Evolutionary conservation across 1,140 invertebrate species (phyloP).

Genomic region (Chironomus striatipennis): DNA sequence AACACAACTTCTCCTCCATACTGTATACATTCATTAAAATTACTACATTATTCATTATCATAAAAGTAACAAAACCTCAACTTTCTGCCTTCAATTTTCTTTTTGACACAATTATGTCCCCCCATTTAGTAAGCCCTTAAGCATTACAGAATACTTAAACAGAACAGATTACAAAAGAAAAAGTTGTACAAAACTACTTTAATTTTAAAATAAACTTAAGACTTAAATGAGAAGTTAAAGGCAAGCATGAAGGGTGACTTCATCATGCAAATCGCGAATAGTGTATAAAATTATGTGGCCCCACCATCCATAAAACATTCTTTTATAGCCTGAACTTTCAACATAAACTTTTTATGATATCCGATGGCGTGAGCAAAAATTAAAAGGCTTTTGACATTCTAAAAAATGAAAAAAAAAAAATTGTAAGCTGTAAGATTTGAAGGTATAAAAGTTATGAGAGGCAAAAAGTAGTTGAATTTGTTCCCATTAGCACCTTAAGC

Average conservation of each 20-base stretch:
- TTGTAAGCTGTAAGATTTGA: conserved; percentile 4
- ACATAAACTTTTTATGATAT: conserved; percentile 10
- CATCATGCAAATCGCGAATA: background rate
- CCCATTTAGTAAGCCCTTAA: no score
- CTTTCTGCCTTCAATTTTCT: no score
- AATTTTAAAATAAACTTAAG: no score
- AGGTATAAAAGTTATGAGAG: background rate
- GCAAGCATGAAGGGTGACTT: background rate
- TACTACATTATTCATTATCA: no score
- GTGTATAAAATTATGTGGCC: background rate
- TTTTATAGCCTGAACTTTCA: conserved; percentile 1
- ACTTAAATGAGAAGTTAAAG: background rate
- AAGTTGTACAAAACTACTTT: background rate
- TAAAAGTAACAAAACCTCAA: no score
- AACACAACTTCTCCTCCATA: no score
- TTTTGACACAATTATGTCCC: no score
- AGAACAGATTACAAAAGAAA: background rate
- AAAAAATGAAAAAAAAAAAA: no score
- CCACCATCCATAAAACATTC: background rate
- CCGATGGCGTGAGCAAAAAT: conserved; percentile 11
- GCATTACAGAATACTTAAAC: background rate
- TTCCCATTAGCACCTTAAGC: conserved; percentile 5
- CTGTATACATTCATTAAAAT: no score
- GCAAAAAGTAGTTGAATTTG: background rate
- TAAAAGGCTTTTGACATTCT: conserved; percentile 8